Evolutionary conservation across 1,140 invertebrate species (phyloP), one percentile per base, ranked within the genome.

Genomic region (Eurytemora carolleeae): DNA sequence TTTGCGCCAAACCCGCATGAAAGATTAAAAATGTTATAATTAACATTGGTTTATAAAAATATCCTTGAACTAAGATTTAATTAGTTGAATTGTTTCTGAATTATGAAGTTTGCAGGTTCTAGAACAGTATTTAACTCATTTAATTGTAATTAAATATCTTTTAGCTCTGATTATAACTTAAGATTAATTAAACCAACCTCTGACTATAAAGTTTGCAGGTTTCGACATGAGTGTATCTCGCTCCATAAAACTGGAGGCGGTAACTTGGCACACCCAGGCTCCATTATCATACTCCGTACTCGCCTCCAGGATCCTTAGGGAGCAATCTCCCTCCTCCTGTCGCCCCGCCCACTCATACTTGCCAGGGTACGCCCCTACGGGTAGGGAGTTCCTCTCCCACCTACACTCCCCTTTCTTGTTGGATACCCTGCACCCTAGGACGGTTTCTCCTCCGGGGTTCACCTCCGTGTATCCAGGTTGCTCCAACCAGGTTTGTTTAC

Each of bases 251-350:
- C 82, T 79, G 69, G 86, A 87, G 31, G 86, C 85, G 2, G 86
- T 89, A 60, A 92, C 86, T 57, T 68, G 66, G 70, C 87, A 91
- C 73, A 90, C 86, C 88, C 88, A 92, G 64, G 82, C 79, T 1
- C 87, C 88, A 71, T 90, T 87, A 68, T 92, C 87, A 62, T 87
- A 85, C 68, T 88, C 84, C 31, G 88, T 73, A 22, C 82, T 82
- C 22, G 86, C 85, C 22, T 83, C 80, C 64, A 83, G 75, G 64
- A 92, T 82, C 80, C 83, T 85, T 44, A 91, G 74, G 17, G 85
- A 87, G 72, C 88, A 92, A 71, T 92, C 87, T 3, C 84, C 84
- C 19, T 69, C 64, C 57, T 69, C 70, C 31, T 44, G 31, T n/a
- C 7, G 31, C 31, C 82, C 80, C 3, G 82, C 82, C 86, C 87